Base-by-base conservation (phyloP, 1,140 invertebrate genomes). In the Drosophila miranda region DNA sequence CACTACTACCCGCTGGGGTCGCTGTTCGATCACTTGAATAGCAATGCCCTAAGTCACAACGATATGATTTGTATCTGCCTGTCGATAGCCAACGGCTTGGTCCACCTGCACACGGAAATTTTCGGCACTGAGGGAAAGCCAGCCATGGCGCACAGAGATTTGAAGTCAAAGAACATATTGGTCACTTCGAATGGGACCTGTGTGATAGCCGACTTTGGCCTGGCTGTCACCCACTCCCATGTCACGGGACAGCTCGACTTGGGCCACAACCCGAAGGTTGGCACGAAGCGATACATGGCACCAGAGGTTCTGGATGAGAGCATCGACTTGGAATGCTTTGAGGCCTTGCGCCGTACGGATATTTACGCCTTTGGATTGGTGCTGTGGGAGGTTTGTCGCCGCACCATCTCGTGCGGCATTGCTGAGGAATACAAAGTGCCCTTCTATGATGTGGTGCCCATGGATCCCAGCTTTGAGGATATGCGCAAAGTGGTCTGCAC, bases 151-250 rank as follows among this genome's bases (percentile, higher is more conserved):
- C 98, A 99, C 91, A 92, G 98, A 7, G 98, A 99, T 92, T 95
- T 99, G 8, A 99, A 99, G 91, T 96, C 96, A 0, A 99, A 99
- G 92, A 99, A 99, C 92, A 98, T 99, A 74, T 92, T 99, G 44
- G 96, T 99, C 11, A 98, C 96, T 90, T 92, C 93, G 14, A 96
- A 97, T 90, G 97, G 97, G 0, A 94, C 94, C 43, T 98, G 97
- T 90, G 97, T 97, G 34, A 98, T 99, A 74, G 98, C 98, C 16
- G 98, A 99, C 93, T 97, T 99, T 83, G 97, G 98, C 21, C 92
- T 99, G 57, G 97, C 97, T 0, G 95, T 96, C 0, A 97, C 96
- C 14, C 97, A 97, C 82, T 94, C 95, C 60, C 94, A 95, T 78
- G 82, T 91, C 54, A 93, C 91, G 1, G 95, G 94, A 56, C 93